Percentiles rank a stretch among this genome's conserved stretches.
Conservation (phyloP, 2,797 vertebrate genomes). For the Pampus argenteus region DNA sequence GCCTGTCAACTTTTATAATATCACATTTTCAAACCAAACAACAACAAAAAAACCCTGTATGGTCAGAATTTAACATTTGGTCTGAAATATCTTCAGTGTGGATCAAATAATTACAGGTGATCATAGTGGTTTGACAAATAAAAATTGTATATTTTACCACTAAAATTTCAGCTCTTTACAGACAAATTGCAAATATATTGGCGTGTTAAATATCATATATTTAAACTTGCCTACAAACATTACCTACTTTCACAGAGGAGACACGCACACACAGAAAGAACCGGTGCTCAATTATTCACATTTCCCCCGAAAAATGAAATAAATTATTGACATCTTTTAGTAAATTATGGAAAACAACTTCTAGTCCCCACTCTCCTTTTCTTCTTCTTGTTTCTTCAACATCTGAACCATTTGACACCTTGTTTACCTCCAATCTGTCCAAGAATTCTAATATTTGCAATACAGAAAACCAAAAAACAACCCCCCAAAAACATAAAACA, state of each 20-base stretch:
- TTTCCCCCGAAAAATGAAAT: conserved; percentile 32
- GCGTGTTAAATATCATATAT: not conserved
- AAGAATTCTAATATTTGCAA: conserved; percentile 52
- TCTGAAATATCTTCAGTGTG: not conserved
- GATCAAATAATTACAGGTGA: not conserved
- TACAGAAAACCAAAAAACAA: conserved; percentile 1
- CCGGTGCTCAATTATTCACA: conserved; percentile 51
- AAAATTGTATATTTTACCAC: not conserved
- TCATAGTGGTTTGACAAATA: too few relatives aligned
- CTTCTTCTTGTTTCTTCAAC: not conserved
- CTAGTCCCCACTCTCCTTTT: not conserved
- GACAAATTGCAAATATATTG: not conserved
- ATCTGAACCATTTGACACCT: conserved; percentile 39
- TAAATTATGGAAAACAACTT: conserved; percentile 24
- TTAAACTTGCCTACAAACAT: conserved; percentile 7
- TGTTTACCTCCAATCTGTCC: conserved; percentile 30
- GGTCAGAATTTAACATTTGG: not conserved
- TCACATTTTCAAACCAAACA: not conserved
- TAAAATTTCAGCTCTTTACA: not conserved
- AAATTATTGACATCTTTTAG: conserved; percentile 51
- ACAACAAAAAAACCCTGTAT: not conserved
- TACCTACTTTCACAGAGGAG: conserved; percentile 2
- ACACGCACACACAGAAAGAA: not conserved
- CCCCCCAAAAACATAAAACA: too few relatives aligned
- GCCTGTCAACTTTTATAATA: conserved; percentile 6